Conservation (phyloP, 1,140 invertebrate species). For the Thrips palmi region DNA sequence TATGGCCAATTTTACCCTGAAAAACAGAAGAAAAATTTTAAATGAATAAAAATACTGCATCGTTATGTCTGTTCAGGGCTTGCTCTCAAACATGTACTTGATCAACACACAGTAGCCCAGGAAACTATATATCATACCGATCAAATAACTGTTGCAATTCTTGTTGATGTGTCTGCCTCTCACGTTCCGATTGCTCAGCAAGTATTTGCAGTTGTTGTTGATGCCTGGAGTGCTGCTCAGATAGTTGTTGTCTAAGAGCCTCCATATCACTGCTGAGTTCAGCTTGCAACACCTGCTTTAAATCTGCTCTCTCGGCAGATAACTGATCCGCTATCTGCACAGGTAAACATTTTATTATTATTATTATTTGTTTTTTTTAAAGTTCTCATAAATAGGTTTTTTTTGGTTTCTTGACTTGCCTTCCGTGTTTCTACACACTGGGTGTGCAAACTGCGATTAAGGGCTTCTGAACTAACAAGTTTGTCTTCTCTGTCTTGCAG, state of each 20-base stretch:
- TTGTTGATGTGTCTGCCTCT: constrained; percentile 16
- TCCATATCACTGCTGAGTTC: neutral
- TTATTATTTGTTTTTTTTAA: constrained; percentile 1
- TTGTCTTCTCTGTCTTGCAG: constrained; percentile 33
- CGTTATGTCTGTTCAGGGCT: too few species aligned
- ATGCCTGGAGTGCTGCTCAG: neutral
- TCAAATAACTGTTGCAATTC: constrained; percentile 16
- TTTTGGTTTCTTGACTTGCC: constrained; percentile 18
- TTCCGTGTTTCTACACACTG: constrained; percentile 32
- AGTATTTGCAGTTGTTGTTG: neutral
- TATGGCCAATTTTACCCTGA: constrained; percentile 55
- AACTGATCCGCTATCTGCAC: neutral
- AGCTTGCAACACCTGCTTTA: neutral
- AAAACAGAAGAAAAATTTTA: constrained; percentile 19
- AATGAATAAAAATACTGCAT: neutral
- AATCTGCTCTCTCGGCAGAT: constrained; percentile 11
- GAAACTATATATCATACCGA: neutral
- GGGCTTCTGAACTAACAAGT: constrained; percentile 27
- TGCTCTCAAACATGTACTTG: neutral
- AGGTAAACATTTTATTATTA: neutral
- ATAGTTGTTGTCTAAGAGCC: neutral
- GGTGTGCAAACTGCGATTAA: constrained; percentile 21
- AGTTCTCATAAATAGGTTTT: neutral
- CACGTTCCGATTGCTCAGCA: constrained; percentile 9
- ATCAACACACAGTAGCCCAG: neutral